phyloP scores from a whole-genome alignment of 64 coral and sea anemone species.

The Pachyseris speciosa region DNA sequence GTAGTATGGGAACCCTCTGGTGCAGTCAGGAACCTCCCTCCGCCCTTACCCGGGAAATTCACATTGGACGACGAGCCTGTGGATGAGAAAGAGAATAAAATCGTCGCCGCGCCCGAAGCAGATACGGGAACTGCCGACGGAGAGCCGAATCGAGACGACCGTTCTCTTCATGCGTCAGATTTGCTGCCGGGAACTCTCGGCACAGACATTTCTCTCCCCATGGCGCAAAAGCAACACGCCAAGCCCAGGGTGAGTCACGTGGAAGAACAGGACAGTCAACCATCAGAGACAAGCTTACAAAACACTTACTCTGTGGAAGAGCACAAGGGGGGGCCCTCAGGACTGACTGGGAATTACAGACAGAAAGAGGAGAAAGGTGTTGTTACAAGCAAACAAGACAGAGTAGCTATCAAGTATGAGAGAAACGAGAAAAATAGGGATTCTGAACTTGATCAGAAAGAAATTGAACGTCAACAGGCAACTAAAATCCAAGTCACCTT shows the following conservation, averaged over 20 bases:
- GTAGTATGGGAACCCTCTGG: not conserved
- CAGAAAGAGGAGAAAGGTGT: not conserved
- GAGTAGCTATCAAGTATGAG: not conserved
- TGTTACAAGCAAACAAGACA: not conserved
- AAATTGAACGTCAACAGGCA: slow-evolving; percentile 16
- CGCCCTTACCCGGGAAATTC: not conserved
- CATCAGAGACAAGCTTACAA: slow-evolving; percentile 1
- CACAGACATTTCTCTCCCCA: not conserved
- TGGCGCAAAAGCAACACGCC: not conserved
- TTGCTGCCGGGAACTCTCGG: slow-evolving; percentile 48
- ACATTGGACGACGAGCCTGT: not conserved
- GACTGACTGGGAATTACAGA: not conserved
- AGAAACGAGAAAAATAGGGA: not conserved
- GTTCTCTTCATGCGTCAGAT: slow-evolving; percentile 76
- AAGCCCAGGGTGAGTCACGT: not conserved
- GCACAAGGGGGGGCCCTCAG: not conserved
- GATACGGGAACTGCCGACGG: not conserved
- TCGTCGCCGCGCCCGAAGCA: not conserved
- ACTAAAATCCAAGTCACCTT: slow-evolving; percentile 80
- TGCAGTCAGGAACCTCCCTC: not conserved
- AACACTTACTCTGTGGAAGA: slow-evolving; percentile 13
- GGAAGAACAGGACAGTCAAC: slow-evolving; percentile 4
- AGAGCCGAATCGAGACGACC: slow-evolving; percentile 34
- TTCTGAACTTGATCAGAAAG: not conserved
- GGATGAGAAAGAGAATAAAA: not conserved